Base-by-base conservation (phyloP, 1,140 invertebrate species). In the Macrobrachium nipponense region DNA sequence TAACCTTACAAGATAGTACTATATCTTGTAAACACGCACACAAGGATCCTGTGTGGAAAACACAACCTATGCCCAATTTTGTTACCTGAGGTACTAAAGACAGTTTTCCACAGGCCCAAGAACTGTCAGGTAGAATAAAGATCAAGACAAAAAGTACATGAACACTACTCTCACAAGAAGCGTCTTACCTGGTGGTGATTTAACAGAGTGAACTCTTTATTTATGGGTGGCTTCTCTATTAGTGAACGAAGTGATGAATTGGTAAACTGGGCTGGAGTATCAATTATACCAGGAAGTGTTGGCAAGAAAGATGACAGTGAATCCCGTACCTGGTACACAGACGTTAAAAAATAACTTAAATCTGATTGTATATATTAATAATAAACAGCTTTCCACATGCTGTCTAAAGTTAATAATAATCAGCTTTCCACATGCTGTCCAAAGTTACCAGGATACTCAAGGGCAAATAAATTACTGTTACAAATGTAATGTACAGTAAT, bases 161-260 rank as follows among this genome's bases (percentile, higher is more conserved):
- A 36, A 36, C 27, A 36, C 27, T 36, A 4, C 1, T 36, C 27
- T 36, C 4, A 36, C 27, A 98, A 93, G 91, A 99, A 99, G 51
- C 97, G 97, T 89, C 97, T 94, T 84, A 99, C 92, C 91, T 98
- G 97, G 81, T 94, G 91, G 95, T 95, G 23, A 95, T 96, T 90
- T 72, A 99, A 91, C 70, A 96, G 96, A 85, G 96, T 91, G 82
- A 99, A 93, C 91, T 99, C 98, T 91, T 99, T 99, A 3, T 95
- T 95, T 89, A 99, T 98, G 11, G 98, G 98, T 58, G 98, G 97
- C 91, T 99, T 99, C 88, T 99, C 98, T 91, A 99, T 98, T 4
- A 99, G 94, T 85, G 96, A 97, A 80, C 97, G 93, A 83, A 99
- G 91, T 27, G 97, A 98, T 92, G 97, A 98, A 90, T 93, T 95